These are phyloP conservation scores for Cottoperca gobio DNA, from an alignment of 2,797 vertebrate genomes.

Conservation along the genomic window DNA sequence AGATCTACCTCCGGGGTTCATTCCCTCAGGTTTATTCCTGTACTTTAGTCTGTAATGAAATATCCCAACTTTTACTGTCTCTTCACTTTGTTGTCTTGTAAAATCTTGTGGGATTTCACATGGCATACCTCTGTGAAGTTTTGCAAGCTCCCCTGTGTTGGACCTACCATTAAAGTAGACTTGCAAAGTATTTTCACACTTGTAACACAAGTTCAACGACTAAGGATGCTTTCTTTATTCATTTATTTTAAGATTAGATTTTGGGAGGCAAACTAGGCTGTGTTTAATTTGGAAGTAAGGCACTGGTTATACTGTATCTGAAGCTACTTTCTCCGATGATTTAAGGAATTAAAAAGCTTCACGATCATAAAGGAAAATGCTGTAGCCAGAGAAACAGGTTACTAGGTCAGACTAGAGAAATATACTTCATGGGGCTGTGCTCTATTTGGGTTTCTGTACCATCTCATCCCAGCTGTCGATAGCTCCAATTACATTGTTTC, in stretches of 20 bases:
- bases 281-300: slow-evolving; percentile 16
- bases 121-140: slow-evolving; percentile 51
- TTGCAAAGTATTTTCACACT: slow-evolving; percentile 24
- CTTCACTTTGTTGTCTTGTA: slow-evolving; percentile 62
- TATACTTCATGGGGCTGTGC: slow-evolving; percentile 24
- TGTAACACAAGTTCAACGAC: slow-evolving; percentile 9
- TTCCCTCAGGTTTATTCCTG: slow-evolving; percentile 54
- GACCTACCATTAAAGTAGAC: slow-evolving; percentile 41
- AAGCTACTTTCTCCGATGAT: neutral
- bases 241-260: neutral
- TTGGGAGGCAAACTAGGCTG: neutral
- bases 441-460: slow-evolving; percentile 48
- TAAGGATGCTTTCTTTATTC: neutral
- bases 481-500: slow-evolving; percentile 45
- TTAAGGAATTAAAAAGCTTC: slow-evolving; percentile 29
- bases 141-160: slow-evolving; percentile 37
- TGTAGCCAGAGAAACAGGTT: slow-evolving; percentile 53
- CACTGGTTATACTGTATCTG: neutral
- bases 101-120: slow-evolving; percentile 58
- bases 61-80: slow-evolving; percentile 60
- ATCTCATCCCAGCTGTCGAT: slow-evolving; percentile 43
- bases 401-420: slow-evolving; percentile 65
- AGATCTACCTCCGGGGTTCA: slow-evolving; percentile 47
- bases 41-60: slow-evolving; percentile 56
- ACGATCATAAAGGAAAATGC: slow-evolving; percentile 31